These are phyloP conservation scores for Oreotrochilus melanogaster DNA, from an alignment of 2,113 vertebrate genomes.

Conservation along the genomic window DNA sequence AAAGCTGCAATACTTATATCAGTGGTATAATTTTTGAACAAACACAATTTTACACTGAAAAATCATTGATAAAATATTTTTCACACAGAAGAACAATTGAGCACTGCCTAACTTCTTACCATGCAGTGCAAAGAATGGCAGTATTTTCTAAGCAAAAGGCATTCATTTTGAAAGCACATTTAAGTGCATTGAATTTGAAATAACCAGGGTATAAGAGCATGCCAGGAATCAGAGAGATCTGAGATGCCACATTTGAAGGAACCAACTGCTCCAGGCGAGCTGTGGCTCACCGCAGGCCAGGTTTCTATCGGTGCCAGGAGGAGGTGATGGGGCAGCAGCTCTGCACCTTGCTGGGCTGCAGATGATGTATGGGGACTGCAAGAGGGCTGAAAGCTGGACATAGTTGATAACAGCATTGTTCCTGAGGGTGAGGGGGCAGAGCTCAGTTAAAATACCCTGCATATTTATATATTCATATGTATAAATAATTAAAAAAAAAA, in stretches of 20 bases:
- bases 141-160: neutral
- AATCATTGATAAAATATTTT: neutral
- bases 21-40: neutral
- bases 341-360: neutral
- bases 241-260: neutral
- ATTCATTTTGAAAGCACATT: neutral
- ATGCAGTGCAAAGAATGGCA: neutral
- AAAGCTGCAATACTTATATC: neutral
- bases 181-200: neutral
- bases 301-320: neutral
- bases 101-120: neutral
- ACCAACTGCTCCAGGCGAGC: neutral
- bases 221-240: neutral
- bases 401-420: neutral
- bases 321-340: neutral
- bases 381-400: neutral
- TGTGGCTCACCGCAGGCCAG: rapidly evolving
- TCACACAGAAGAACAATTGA: neutral
- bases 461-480: neutral
- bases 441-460: neutral
- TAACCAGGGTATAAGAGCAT: neutral
- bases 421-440: neutral
- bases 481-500: neutral
- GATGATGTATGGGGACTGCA: neutral
- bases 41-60: neutral